A percentile compares a stretch with the other conserved stretches of the same genome.
Evolutionary conservation across 1,140 invertebrate species (phyloP).

Genomic region (Alviniconcha marisindica): DNA sequence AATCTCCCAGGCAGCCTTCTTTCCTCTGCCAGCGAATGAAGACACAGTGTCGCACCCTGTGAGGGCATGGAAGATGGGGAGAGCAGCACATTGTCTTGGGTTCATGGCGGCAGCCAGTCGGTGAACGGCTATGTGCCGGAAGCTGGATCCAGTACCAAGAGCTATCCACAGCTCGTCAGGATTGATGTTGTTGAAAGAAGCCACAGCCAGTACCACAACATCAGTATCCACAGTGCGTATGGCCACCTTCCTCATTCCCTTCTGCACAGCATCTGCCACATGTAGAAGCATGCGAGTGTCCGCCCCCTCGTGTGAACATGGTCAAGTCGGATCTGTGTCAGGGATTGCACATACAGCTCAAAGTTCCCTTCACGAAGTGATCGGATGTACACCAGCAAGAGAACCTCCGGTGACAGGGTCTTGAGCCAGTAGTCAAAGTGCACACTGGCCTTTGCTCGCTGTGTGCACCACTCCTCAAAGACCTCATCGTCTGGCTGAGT

Average conservation of each 20-base stretch:
- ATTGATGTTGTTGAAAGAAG: too few species aligned
- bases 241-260: too few species aligned
- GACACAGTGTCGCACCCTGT: constrained; percentile 36
- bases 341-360: background rate
- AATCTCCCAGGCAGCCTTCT: background rate
- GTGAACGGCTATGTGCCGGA: background rate
- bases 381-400: background rate
- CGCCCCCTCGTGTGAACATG: too few species aligned
- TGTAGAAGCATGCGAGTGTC: too few species aligned
- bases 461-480: background rate
- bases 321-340: too few species aligned
- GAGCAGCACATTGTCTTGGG: background rate
- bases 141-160: too few species aligned
- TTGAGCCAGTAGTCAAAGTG: background rate
- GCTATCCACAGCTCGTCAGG: too few species aligned
- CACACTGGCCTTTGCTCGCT: background rate
- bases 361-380: background rate
- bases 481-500: too few species aligned
- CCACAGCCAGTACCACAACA: too few species aligned
- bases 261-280: too few species aligned
- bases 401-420: too few species aligned
- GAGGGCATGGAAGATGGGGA: constrained; percentile 45
- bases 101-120: background rate
- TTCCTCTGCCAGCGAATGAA: background rate
- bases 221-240: too few species aligned